These are phyloP conservation scores for Entomobrya proxima DNA, from an alignment of 2,888 invertebrate genomes.

Conservation along the genomic window DNA sequence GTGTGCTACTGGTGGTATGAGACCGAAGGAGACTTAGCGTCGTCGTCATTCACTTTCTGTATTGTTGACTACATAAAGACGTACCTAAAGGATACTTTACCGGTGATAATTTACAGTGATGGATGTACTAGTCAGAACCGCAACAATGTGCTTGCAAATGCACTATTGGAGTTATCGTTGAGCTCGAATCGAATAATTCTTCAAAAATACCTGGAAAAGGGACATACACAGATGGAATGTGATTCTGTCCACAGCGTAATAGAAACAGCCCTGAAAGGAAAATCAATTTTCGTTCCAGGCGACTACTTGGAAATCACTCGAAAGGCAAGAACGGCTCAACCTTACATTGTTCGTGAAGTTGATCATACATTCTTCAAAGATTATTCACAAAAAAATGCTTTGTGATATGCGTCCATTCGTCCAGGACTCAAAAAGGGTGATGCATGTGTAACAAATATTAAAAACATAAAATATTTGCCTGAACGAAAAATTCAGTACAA, in stretches of 20 bases:
- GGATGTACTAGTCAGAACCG: constrained; percentile 75
- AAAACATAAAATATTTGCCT: not conserved
- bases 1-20: constrained; percentile 17
- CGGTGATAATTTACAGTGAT: constrained; percentile 1
- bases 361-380: not conserved
- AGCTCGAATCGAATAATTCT: constrained; percentile 70
- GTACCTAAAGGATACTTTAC: not conserved
- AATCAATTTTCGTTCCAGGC: constrained; percentile 70
- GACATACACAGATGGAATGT: constrained; percentile 77
- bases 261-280: constrained; percentile 76
- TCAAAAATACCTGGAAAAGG: constrained; percentile 76
- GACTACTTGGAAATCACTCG: constrained; percentile 74
- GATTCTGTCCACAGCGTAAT: constrained; percentile 77
- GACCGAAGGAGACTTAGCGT: not conserved
- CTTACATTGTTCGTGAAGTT: not conserved
- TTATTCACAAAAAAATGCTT: not conserved
- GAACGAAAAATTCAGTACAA: constrained; percentile 14
- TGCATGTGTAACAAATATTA: constrained; percentile 4
- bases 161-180: constrained; percentile 74
- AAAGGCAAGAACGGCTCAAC: constrained; percentile 56
- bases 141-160: constrained; percentile 75
- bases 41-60: not conserved
- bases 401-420: not conserved
- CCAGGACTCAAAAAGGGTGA: constrained; percentile 21
- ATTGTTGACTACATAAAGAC: not conserved